phyloP scores from a whole-genome alignment of 2,888 invertebrate species.

The Sesia apiformis region DNA sequence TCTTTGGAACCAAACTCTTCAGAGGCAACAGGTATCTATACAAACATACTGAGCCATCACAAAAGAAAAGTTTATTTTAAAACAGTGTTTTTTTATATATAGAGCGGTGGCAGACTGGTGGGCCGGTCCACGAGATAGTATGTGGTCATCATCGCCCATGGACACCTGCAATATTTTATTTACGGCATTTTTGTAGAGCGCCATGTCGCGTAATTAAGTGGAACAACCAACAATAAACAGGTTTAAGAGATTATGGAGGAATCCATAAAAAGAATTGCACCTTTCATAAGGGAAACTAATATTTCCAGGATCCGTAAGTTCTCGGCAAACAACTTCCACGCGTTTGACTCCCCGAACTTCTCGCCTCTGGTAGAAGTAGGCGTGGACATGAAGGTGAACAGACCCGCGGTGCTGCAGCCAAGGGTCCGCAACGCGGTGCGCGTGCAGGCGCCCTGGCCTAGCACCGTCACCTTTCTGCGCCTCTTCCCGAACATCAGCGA shows the following conservation, averaged over 20 bases:
- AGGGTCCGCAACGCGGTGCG: constrained; percentile 11
- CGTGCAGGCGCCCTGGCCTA: constrained; percentile 79
- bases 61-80: no score
- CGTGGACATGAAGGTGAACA: constrained; percentile 76
- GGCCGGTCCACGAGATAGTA: no score
- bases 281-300: background rate
- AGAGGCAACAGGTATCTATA: constrained; percentile 78
- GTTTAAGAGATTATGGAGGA: no score
- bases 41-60: no score
- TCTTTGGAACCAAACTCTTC: constrained; percentile 85
- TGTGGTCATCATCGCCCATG: no score
- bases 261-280: no score
- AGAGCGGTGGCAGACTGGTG: no score
- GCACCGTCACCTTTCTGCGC: constrained; percentile 85
- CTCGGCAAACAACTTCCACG: constrained; percentile 76
- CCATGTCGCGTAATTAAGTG: no score
- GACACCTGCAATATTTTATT: no score
- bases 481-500: constrained; percentile 88
- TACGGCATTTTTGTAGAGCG: no score
- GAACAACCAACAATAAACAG: no score
- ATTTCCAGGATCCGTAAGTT: constrained; percentile 76
- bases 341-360: constrained; percentile 86
- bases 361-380: constrained; percentile 82
- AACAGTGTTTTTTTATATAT: no score
- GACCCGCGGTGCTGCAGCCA: background rate